Evolutionary conservation across 2,113 vertebrate genomes (phyloP).

Genomic region (Myotis lucifugus): DNA sequence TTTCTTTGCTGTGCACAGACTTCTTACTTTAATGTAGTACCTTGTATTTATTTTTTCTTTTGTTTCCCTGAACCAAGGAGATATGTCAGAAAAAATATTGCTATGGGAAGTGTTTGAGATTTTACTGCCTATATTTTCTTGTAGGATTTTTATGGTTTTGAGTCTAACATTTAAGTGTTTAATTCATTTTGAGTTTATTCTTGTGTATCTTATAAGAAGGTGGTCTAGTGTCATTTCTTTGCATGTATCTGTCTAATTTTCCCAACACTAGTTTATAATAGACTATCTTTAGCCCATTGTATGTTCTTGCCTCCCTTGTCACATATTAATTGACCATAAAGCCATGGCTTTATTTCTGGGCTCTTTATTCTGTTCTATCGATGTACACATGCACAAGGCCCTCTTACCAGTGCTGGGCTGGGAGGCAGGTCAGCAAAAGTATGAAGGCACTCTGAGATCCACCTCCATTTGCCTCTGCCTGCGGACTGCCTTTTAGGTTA

Average conservation of each 20-base stretch:
- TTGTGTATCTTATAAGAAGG: neutral
- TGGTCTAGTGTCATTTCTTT: neutral
- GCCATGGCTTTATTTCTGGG: neutral
- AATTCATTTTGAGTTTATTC: neutral
- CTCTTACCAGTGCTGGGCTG: neutral
- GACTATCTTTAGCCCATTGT: neutral
- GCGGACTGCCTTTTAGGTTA: neutral
- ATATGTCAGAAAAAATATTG: neutral
- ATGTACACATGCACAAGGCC: neutral
- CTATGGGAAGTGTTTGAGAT: neutral
- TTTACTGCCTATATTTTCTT: neutral
- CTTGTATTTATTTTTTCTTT: neutral
- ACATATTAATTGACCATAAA: neutral
- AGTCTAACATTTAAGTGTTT: neutral
- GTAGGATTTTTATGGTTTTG: neutral
- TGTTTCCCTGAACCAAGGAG: neutral
- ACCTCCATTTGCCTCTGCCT: neutral
- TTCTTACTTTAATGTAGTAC: neutral
- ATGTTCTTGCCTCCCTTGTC: neutral
- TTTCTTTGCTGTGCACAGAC: neutral
- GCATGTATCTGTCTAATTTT: neutral
- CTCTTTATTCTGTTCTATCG: neutral
- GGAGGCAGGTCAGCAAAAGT: neutral
- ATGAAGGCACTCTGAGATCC: neutral
- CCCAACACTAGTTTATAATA: neutral